phyloP scores from a whole-genome alignment of 2,888 invertebrate species.

The Drosophila parthenogenetica region DNA sequence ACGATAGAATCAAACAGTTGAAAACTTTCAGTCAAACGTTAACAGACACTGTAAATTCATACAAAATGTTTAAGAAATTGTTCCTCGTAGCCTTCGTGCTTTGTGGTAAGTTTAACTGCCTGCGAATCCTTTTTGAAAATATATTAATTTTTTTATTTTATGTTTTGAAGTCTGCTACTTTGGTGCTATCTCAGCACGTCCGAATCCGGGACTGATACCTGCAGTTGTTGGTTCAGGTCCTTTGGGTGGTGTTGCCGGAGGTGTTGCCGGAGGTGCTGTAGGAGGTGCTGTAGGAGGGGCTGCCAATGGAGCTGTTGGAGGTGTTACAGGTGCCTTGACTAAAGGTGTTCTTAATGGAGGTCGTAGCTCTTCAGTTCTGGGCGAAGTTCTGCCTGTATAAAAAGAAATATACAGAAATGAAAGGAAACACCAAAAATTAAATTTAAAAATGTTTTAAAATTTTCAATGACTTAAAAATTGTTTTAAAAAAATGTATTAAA shows the following conservation, averaged over 20 bases:
- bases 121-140: not conserved
- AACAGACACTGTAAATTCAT: conserved; percentile 1
- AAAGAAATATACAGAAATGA: rapidly evolving
- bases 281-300: not conserved
- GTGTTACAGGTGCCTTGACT: not conserved
- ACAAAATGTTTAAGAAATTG: conserved; percentile 66
- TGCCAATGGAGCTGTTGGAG: not conserved
- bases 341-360: not conserved
- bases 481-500: no score
- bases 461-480: no score
- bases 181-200: conserved; percentile 37
- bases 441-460: no score
- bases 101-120: conserved; percentile 55
- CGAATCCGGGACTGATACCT: conserved; percentile 1
- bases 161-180: conserved; percentile 48
- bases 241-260: not conserved
- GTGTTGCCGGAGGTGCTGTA: not conserved
- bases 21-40: conserved; percentile 14
- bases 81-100: conserved; percentile 52
- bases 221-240: no score
- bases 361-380: not conserved
- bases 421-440: no score
- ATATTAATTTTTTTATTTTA: not conserved
- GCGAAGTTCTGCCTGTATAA: not conserved
- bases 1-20: conserved; percentile 43